Conservation (phyloP, 2,888 invertebrate genomes). For the Lumbricus terrestris region DNA sequence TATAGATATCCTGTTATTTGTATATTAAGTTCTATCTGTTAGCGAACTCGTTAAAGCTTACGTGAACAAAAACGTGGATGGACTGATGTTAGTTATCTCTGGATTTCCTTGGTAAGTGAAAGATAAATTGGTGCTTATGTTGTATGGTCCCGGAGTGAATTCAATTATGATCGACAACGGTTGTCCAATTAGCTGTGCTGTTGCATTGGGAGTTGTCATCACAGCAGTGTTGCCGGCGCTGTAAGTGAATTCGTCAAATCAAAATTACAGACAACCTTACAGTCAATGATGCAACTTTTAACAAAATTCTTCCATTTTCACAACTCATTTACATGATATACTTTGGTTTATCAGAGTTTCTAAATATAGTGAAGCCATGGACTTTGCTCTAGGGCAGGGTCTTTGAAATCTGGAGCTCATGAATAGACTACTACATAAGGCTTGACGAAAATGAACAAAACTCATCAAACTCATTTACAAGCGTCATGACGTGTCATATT, state of each 20-base stretch:
- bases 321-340: too few relatives aligned
- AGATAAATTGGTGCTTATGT: slow-evolving; percentile 3
- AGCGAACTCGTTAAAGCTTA: background rate
- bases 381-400: too few relatives aligned
- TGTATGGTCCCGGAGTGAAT: background rate
- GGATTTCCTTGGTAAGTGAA: background rate
- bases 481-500: too few relatives aligned
- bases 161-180: background rate
- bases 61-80: background rate
- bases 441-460: too few relatives aligned
- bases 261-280: background rate
- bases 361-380: too few relatives aligned
- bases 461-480: too few relatives aligned
- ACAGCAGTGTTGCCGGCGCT: background rate
- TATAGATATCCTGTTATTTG: background rate
- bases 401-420: too few relatives aligned
- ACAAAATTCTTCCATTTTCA: too few relatives aligned
- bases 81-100: background rate
- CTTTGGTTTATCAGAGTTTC: too few relatives aligned
- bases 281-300: too few relatives aligned
- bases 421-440: too few relatives aligned
- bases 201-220: background rate
- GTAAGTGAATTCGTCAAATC: background rate
- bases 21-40: background rate
- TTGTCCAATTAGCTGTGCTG: background rate